phyloP scores from a whole-genome alignment of 2,797 vertebrate genomes.

The Sebastes glaucus region DNA sequence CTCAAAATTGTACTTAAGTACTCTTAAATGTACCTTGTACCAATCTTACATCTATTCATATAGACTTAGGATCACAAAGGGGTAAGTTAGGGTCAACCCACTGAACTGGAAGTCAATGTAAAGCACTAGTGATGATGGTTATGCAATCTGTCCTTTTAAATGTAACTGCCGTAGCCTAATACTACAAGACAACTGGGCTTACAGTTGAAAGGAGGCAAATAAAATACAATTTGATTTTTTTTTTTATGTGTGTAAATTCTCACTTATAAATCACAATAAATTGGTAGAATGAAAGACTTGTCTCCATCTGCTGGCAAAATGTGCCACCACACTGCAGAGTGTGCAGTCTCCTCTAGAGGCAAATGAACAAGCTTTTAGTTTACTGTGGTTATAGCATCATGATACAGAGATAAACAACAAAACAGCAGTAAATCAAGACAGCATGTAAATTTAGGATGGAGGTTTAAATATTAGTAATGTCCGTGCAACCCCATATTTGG shows the following conservation, averaged over 20 bases:
- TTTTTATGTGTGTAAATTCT: neutral
- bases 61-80: too few species aligned
- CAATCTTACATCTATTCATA: too few species aligned
- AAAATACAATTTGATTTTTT: neutral
- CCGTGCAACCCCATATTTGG: neutral
- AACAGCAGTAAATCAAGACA: neutral
- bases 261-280: neutral
- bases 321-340: neutral
- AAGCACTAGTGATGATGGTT: too few species aligned
- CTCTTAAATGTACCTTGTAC: neutral
- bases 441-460: neutral
- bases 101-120: too few species aligned
- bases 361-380: neutral
- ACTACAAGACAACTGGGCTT: neutral
- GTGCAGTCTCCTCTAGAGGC: neutral
- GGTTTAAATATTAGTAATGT: neutral
- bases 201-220: neutral
- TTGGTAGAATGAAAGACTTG: constrained; percentile 3
- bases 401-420: neutral
- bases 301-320: constrained; percentile 60
- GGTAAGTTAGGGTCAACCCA: too few species aligned
- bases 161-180: rapidly evolving
- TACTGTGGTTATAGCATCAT: neutral
- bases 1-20: neutral
- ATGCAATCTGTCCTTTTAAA: too few species aligned